Evolutionary conservation across 2,797 vertebrate genomes (phyloP).

Genomic region (Sebastes jordani): DNA sequence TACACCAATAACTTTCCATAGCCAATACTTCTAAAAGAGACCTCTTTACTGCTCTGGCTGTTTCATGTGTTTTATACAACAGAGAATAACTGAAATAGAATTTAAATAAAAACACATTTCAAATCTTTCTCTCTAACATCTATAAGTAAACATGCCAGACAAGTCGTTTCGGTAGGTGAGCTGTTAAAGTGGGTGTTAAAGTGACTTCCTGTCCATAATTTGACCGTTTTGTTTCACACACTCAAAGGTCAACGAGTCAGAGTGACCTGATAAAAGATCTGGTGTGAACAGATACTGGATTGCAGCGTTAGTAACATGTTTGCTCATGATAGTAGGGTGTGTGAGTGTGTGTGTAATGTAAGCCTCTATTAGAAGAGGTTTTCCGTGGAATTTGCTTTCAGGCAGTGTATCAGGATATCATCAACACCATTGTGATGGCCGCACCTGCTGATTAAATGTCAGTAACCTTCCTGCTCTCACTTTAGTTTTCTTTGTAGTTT

Average conservation of each 20-base stretch:
- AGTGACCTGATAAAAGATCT: not conserved
- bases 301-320: constrained; percentile 11
- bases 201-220: not conserved
- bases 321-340: constrained; percentile 3
- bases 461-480: not conserved
- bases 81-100: not conserved
- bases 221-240: not conserved
- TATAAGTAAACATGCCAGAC: not conserved
- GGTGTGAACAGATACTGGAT: not conserved
- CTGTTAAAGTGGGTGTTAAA: not conserved
- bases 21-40: not conserved
- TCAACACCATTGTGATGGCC: not conserved
- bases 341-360: not conserved
- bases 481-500: not conserved
- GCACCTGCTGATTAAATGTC: not conserved
- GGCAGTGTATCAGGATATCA: not conserved
- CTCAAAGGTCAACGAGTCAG: not conserved
- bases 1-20: not conserved
- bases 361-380: not conserved
- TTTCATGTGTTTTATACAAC: not conserved
- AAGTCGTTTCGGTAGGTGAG: not conserved
- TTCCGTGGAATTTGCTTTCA: constrained; percentile 4
- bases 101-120: not conserved
- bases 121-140: not conserved
- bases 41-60: not conserved